Percentiles rank a stretch among this genome's conserved stretches.
phyloP scores from a whole-genome alignment of 2,113 vertebrate genomes.

The Eurystomus gularis region DNA sequence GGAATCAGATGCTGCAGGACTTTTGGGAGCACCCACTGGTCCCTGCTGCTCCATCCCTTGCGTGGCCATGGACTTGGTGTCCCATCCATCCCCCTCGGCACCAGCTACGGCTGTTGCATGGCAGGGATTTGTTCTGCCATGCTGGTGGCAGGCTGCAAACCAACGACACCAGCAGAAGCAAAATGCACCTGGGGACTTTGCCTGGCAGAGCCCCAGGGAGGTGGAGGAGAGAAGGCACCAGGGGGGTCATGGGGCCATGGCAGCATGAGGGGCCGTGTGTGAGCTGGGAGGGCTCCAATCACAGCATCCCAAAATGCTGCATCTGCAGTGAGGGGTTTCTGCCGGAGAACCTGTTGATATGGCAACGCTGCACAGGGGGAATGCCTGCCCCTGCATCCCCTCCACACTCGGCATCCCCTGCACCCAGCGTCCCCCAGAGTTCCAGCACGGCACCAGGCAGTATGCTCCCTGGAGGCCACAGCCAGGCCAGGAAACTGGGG shows the following conservation, averaged over 20 bases:
- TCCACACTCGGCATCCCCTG: fast-evolving
- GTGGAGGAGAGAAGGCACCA: not conserved
- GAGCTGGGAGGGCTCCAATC: fast-evolving
- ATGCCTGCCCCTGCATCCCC: not conserved
- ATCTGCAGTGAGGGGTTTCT: not conserved
- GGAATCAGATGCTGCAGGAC: not conserved
- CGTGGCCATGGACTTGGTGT: fast-evolving
- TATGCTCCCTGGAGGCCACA: not conserved
- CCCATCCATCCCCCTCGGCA: not conserved
- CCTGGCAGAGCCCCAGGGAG: not conserved
- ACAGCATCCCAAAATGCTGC: not conserved
- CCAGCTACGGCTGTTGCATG: fast-evolving
- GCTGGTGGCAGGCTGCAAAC: not conserved
- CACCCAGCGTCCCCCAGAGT: not conserved
- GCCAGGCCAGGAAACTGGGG: not conserved
- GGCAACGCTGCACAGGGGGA: not conserved
- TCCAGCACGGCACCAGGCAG: not conserved
- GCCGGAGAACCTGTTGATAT: constrained; percentile 1
- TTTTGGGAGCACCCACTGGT: not conserved
- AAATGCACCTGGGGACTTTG: not conserved
- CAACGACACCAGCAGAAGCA: not conserved
- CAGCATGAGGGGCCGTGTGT: fast-evolving
- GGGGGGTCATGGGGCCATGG: not conserved
- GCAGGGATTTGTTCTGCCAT: not conserved
- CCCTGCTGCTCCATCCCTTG: not conserved